phyloP scores from a whole-genome alignment of 2,797 vertebrate species.

The Rhinella marina region DNA sequence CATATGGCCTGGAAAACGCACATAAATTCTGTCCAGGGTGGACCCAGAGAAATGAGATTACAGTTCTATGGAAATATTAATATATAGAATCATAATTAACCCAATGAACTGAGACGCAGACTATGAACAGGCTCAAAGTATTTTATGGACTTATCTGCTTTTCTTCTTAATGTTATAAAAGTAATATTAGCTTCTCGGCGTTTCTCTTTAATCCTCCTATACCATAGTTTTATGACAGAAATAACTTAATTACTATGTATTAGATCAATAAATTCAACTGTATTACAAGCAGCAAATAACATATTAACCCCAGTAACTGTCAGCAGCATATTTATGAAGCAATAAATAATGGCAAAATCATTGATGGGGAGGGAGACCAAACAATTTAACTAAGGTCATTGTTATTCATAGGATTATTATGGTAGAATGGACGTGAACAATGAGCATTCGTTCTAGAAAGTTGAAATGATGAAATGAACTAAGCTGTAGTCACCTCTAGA shows the following conservation, averaged over 20 bases:
- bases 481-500: not conserved
- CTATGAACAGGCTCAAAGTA: not conserved
- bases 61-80: not conserved
- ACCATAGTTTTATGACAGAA: not conserved
- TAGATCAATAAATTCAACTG: constrained; percentile 9
- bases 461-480: not conserved
- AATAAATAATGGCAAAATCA: constrained; percentile 3
- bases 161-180: not conserved
- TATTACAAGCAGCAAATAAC: not conserved
- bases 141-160: not conserved
- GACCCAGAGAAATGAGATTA: not conserved
- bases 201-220: not conserved
- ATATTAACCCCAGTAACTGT: constrained; percentile 10
- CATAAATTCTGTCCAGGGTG: not conserved
- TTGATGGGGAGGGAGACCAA: not conserved
- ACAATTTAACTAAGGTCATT: not conserved
- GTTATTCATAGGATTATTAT: not conserved
- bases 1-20: not conserved
- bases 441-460: not conserved
- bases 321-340: not conserved
- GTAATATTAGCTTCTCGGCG: not conserved
- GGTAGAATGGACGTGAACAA: not conserved
- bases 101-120: too few relatives aligned
- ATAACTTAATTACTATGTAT: not conserved
- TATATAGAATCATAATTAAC: not conserved